phyloP scores from a whole-genome alignment of 2,797 vertebrate genomes.

The Poecilia wingei region DNA sequence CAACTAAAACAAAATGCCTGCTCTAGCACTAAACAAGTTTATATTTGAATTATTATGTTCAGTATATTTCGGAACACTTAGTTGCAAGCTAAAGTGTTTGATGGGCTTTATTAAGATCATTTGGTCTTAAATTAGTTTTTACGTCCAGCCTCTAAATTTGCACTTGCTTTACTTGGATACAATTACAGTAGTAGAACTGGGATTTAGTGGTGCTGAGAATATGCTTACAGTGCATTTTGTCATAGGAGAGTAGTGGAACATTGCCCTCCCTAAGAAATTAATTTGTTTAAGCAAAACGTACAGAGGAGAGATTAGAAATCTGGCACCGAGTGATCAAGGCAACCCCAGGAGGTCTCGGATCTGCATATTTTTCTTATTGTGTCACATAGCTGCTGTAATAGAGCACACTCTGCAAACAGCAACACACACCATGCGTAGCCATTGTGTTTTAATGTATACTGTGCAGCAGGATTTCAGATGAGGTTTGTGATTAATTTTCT shows the following conservation, averaged over 20 bases:
- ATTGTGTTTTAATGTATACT: constrained; percentile 21
- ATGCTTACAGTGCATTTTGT: constrained; percentile 43
- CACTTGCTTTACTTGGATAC: constrained; percentile 38
- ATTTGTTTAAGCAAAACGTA: constrained; percentile 59
- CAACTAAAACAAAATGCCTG: background rate
- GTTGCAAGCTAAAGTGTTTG: constrained; percentile 56
- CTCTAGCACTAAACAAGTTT: background rate
- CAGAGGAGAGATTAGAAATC: constrained; percentile 46
- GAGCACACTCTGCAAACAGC: constrained; percentile 11
- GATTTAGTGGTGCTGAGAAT: constrained; percentile 46
- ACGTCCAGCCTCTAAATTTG: constrained; percentile 35
- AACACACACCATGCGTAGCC: constrained; percentile 3
- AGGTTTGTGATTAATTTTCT: constrained; percentile 25
- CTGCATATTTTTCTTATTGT: constrained; percentile 50
- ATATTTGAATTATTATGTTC: background rate
- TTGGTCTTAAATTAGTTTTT: constrained; percentile 41
- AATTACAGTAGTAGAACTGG: constrained; percentile 26
- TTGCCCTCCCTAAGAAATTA: constrained; percentile 55
- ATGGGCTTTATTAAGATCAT: constrained; percentile 51
- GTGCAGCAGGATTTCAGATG: constrained; percentile 14
- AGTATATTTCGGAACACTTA: constrained; percentile 26
- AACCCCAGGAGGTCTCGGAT: constrained; percentile 45
- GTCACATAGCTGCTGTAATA: constrained; percentile 32
- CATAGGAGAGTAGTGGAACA: constrained; percentile 24
- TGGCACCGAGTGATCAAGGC: constrained; percentile 48